Evolutionary conservation across 1,140 invertebrate species (phyloP).

Genomic region (Bombus superbus): DNA sequence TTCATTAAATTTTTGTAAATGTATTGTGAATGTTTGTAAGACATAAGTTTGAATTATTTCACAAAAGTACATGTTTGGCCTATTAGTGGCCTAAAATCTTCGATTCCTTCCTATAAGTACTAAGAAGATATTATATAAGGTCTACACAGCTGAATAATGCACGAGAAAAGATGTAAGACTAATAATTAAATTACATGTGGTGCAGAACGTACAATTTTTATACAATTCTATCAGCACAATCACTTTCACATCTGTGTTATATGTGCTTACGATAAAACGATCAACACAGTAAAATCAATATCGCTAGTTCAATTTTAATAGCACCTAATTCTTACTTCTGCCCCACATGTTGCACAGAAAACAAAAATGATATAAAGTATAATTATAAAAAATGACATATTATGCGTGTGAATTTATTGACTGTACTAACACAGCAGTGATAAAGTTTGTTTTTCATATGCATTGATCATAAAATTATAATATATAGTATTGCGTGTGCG

Average conservation of each 20-base stretch:
- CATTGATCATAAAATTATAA: conserved; percentile 53
- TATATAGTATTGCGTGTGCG: conserved; percentile 50
- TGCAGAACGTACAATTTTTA: conserved; percentile 50
- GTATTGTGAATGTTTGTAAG: conserved; percentile 12
- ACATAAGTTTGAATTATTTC: conserved; percentile 49
- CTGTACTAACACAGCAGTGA: conserved; percentile 49
- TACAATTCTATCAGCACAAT: conserved; percentile 38
- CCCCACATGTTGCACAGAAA: conserved; percentile 41
- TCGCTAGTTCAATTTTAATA: conserved; percentile 39
- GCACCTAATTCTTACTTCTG: conserved; percentile 39
- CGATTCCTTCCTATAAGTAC: conserved; percentile 63
- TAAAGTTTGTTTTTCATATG: conserved; percentile 51
- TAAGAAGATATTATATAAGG: conserved; percentile 60
- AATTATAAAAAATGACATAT: conserved; percentile 46
- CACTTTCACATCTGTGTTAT: conserved; percentile 22
- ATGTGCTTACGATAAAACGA: conserved; percentile 25
- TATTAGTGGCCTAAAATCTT: conserved; percentile 54
- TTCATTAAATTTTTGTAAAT: conserved; percentile 28
- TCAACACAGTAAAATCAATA: conserved; percentile 29
- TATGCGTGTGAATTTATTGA: conserved; percentile 51
- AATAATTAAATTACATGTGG: conserved; percentile 49
- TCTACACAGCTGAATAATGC: conserved; percentile 51
- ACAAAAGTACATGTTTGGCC: conserved; percentile 53
- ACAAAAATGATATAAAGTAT: conserved; percentile 35
- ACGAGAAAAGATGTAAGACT: conserved; percentile 56